phyloP scores from a whole-genome alignment of 2,113 vertebrate genomes.

The Heteronetta atricapilla region DNA sequence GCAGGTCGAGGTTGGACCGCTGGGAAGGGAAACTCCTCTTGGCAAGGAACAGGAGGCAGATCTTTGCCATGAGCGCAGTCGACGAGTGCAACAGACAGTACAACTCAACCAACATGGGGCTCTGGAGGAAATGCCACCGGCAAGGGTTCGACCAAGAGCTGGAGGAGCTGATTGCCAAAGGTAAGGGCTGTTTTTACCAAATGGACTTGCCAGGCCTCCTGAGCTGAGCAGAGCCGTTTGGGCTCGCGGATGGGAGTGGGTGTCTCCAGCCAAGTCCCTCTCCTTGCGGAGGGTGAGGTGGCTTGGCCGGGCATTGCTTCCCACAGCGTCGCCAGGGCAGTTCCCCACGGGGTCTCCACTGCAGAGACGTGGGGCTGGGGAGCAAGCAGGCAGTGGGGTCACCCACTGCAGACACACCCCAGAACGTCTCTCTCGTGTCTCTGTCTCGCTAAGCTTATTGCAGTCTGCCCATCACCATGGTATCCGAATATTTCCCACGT shows the following conservation, averaged over 20 bases:
- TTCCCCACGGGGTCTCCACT: not conserved
- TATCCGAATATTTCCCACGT: not conserved
- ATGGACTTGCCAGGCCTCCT: not conserved
- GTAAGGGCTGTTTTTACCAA: constrained; percentile 74
- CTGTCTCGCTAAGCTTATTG: not conserved
- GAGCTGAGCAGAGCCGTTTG: not conserved
- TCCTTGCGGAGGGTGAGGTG: not conserved
- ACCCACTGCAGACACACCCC: not conserved
- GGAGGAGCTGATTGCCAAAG: constrained; percentile 93
- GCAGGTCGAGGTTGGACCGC: constrained; percentile 88
- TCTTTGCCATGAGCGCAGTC: constrained; percentile 95
- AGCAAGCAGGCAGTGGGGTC: not conserved
- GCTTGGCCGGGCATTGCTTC: not conserved
- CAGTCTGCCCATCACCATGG: constrained; percentile 39
- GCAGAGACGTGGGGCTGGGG: not conserved
- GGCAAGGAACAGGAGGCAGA: constrained; percentile 91
- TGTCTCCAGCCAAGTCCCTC: not conserved
- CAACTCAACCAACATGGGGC: constrained; percentile 98
- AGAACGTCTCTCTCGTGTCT: not conserved
- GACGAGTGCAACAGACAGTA: constrained; percentile 96
- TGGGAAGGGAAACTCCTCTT: constrained; percentile 92
- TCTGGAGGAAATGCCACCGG: constrained; percentile 96
- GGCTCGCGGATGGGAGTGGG: not conserved
- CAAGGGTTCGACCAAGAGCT: constrained; percentile 93
- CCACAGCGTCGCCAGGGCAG: not conserved